Evolutionary conservation across 30 jellyfish, hydroid and myxozoan species (phyloP), one percentile per base, ranked within the genome.

Genomic region (Rhopilema esculentum): DNA sequence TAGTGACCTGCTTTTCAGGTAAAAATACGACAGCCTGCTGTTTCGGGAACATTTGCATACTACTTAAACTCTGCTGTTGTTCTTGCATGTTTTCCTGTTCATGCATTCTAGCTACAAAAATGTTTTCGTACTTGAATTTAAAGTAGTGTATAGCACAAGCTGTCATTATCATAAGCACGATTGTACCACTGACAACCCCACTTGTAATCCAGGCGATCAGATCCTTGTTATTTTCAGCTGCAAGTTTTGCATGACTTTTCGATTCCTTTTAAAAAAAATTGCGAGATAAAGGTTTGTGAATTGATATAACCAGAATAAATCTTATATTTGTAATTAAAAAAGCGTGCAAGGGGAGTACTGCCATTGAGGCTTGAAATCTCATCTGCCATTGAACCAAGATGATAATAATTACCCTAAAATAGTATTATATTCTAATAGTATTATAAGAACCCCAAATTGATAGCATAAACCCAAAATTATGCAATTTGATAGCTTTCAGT

Each of bases 131-230:
- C 49, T 86, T 80, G 28, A 70, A 80, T 26, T 78, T 73, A 89
- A 78, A 79, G 77, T 73, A 83, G 83, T 94, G 95, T 2, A 94
- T 89, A 2, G 93, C 93, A 72, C 96, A 64, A 12, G 97, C 97
- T 52, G 93, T 75, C 22, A 91, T 82, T 16, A 94, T 82, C 88
- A 94, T 80, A 8, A 89, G 53, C 0, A 83, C 95, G 23, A 94
- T 84, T 17, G 84, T 75, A 16, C 99, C 99, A 29, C 89, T 78
- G 8, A 94, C 92, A 27, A 89, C 79, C 27, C 99, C 99, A 77
- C 92, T 89, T 19, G 88, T 86, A n/a, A 94, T 88, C 97, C 99
- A 89, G 0, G 95, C 94, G 30, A 89, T 85, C 27, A 79, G 73
- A 27, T 85, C 89, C 64, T 84, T 93, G 79, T 91, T 93, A 65